These are phyloP conservation scores for Conops quadrifasciatus DNA, from an alignment of 2,888 invertebrate genomes.

Conservation along the genomic window DNA sequence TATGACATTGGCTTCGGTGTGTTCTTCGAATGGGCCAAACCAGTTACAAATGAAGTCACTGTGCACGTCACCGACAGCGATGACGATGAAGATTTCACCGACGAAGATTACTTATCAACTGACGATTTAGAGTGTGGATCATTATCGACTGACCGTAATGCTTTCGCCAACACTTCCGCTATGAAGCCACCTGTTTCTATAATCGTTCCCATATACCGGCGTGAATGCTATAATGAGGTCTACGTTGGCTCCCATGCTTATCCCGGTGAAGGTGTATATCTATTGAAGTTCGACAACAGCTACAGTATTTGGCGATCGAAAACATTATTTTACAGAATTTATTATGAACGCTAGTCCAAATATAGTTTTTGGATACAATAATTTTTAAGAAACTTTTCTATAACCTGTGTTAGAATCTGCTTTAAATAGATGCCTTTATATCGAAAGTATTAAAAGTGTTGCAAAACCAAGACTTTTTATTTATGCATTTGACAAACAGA, in stretches of 20 bases:
- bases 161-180: constrained; percentile 43
- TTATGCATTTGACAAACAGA: neutral
- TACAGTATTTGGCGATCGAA: constrained; percentile 99
- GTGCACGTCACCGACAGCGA: constrained; percentile 97
- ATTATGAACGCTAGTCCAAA: constrained; percentile 80
- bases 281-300: constrained; percentile 99
- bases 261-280: constrained; percentile 96
- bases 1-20: constrained; percentile 98
- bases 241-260: constrained; percentile 98
- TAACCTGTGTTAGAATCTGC: neutral
- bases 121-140: constrained; percentile 72
- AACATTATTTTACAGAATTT: constrained; percentile 98
- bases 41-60: constrained; percentile 81
- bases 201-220: constrained; percentile 92
- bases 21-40: constrained; percentile 97
- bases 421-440: constrained; percentile 1
- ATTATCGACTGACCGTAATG: constrained; percentile 54
- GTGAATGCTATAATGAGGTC: constrained; percentile 96
- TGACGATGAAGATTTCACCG: constrained; percentile 70
- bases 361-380: neutral
- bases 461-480: neutral
- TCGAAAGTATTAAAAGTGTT: neutral
- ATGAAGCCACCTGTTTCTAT: constrained; percentile 71
- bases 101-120: constrained; percentile 64
- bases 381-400: neutral